These are phyloP conservation scores for Aegotheles bennettii DNA, from an alignment of 2,113 vertebrate species.

Conservation along the genomic window DNA sequence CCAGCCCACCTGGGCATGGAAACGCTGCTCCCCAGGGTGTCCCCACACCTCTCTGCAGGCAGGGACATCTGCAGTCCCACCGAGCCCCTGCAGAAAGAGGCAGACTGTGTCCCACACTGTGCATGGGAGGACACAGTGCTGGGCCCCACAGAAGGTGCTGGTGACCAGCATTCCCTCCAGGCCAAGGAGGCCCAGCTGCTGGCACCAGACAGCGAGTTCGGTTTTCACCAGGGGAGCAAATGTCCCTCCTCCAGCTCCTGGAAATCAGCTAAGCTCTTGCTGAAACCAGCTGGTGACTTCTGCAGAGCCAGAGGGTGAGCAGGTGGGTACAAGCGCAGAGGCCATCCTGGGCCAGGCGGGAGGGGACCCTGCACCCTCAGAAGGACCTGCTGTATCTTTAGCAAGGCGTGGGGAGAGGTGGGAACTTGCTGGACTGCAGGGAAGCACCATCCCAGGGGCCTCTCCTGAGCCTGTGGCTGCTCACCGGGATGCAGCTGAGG, in stretches of 20 bases:
- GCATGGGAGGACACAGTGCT: rapidly evolving
- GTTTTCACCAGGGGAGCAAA: neutral
- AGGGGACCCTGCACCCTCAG: too few species aligned
- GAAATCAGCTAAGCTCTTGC: neutral
- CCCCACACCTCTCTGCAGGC: rapidly evolving
- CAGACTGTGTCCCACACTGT: neutral
- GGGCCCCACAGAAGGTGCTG: neutral
- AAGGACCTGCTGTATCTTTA: rapidly evolving
- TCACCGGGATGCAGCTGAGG: rapidly evolving
- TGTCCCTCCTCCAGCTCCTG: neutral
- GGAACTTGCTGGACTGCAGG: neutral
- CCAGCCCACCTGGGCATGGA: neutral
- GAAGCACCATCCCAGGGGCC: neutral
- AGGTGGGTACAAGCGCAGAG: rapidly evolving
- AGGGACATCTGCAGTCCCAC: rapidly evolving
- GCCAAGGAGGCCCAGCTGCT: rapidly evolving
- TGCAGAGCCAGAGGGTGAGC: neutral
- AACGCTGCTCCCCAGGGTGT: rapidly evolving
- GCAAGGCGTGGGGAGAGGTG: rapidly evolving
- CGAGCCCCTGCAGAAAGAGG: rapidly evolving
- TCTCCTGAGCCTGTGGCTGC: neutral
- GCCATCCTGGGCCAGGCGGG: neutral
- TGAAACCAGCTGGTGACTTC: neutral
- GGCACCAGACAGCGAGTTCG: rapidly evolving
- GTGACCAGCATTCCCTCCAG: rapidly evolving